Base-by-base conservation (phyloP, 2,888 invertebrate genomes). In the Microctonus hyperodae region DNA sequence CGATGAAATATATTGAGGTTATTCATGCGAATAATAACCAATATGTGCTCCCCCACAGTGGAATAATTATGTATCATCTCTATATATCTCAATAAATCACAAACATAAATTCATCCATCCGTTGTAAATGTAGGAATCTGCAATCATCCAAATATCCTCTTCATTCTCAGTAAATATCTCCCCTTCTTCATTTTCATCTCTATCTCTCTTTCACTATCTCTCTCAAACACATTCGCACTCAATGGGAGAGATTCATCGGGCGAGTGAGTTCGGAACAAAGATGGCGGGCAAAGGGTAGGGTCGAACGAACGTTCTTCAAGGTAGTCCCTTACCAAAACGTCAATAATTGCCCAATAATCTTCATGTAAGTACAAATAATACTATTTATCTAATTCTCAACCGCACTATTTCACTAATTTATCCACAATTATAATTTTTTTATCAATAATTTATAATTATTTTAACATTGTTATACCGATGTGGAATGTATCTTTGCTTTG, bases 261-360 rank as follows among this genome's bases (percentile, higher is more conserved):
- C 65, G 66, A 69, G 69, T 71, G 72, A 73, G 70, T 71, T 73
- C 73, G 31, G 50, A 61, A 79, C 78, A 76, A 82, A 82, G 78
- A 82, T 82, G 82, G 82, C 82, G 81, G 75, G 76, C 71, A 69
- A 76, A 77, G 79, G 79, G 78, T 81, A 80, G 80, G 76, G 76
- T 77, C 75, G 75, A 64, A 71, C 72, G 60, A 70, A 58, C 50
- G 73, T 71, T 73, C 40, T 22, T 28, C 37, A 37, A 35, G 28
- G 64, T 33, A 55, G 28, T 28, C 31, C 55, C 25, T 28, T 16
- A 16, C 28, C 16, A 55, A 55, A 55, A 55, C 31, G 55, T 33
- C 31, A 55, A 55, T 31, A 1, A 13, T 33, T 16, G 33, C 55
- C 31, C n/a, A 55, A 55, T 9, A 55, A 55, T 33, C 20, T 9